These are phyloP conservation scores for Drosophila mauritiana DNA, from an alignment of 1,140 invertebrate genomes.

Conservation along the genomic window DNA sequence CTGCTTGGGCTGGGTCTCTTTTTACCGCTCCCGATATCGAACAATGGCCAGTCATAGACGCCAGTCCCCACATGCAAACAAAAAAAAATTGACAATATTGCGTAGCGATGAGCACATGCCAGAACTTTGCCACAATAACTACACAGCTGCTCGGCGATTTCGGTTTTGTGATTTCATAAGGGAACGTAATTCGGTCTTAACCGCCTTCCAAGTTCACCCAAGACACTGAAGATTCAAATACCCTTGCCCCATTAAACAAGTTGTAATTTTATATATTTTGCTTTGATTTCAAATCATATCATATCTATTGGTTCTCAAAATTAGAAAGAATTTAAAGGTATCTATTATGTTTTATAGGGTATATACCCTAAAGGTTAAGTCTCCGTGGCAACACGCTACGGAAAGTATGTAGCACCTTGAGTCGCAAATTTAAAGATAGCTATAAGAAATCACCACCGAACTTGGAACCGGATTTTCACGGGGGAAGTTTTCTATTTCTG, in stretches of 20 bases:
- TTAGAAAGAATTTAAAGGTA: background rate
- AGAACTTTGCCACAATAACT: slow-evolving; percentile 64
- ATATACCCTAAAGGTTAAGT: slow-evolving; percentile 16
- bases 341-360: background rate
- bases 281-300: no score
- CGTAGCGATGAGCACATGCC: slow-evolving; percentile 62
- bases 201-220: slow-evolving; percentile 4
- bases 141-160: slow-evolving; percentile 62
- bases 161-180: slow-evolving; percentile 41
- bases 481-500: slow-evolving; percentile 72
- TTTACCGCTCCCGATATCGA: slow-evolving; percentile 2
- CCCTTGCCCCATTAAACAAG: background rate
- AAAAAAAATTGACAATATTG: slow-evolving; percentile 40
- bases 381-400: slow-evolving; percentile 10
- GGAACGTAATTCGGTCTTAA: slow-evolving; percentile 43
- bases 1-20: slow-evolving; percentile 1
- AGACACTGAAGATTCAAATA: background rate
- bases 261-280: no score
- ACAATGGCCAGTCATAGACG: slow-evolving; percentile 26
- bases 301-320: no score
- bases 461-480: slow-evolving; percentile 45
- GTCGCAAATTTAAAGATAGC: slow-evolving; percentile 7
- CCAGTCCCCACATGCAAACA: slow-evolving; percentile 8
- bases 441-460: slow-evolving; percentile 28
- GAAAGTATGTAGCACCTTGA: slow-evolving; percentile 65